Evolutionary conservation across 2,797 vertebrate genomes (phyloP).

Genomic region (Muscicapa striata): DNA sequence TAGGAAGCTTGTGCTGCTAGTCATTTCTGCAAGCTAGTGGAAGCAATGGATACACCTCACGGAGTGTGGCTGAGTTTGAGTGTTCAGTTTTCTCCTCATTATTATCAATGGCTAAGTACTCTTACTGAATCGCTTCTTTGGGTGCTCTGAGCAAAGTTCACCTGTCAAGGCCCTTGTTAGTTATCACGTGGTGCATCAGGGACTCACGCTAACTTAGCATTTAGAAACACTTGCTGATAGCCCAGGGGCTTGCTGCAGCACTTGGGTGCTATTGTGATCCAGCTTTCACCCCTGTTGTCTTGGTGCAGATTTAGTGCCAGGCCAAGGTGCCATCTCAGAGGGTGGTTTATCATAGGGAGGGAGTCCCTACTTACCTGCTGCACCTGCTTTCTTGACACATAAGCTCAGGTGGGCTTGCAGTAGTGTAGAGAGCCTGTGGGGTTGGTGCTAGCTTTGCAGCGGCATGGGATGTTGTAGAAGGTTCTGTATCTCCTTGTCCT

Average conservation of each 20-base stretch:
- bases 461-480: neutral
- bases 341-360: neutral
- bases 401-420: neutral
- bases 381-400: neutral
- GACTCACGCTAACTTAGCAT: neutral
- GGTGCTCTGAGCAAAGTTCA: neutral
- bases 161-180: neutral
- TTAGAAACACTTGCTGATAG: constrained; percentile 26
- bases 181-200: neutral
- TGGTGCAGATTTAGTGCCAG: neutral
- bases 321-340: neutral
- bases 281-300: neutral
- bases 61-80: neutral
- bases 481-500: neutral
- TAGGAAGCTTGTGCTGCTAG: constrained; percentile 39
- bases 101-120: neutral
- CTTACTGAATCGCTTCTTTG: neutral
- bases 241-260: neutral
- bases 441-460: neutral
- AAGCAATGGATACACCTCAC: neutral
- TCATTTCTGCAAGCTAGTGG: neutral
- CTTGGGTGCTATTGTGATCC: neutral
- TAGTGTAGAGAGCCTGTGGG: neutral
- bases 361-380: neutral
- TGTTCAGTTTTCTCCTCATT: neutral